Percentiles rank a stretch among this genome's conserved stretches.
These are phyloP conservation scores for Mormyrus lacerda DNA, from an alignment of 2,113 vertebrate genomes.

Conservation along the genomic window DNA sequence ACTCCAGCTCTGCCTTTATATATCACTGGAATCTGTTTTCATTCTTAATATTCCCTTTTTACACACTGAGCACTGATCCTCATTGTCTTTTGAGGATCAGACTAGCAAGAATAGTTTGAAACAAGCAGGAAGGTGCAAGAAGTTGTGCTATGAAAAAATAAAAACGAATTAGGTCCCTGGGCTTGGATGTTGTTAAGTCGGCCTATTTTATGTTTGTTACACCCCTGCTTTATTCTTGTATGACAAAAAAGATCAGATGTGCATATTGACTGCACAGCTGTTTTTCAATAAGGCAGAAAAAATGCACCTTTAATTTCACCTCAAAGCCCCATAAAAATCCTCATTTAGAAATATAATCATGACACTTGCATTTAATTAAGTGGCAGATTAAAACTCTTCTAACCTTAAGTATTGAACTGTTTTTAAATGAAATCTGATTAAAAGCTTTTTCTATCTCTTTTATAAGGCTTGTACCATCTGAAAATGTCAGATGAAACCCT, in stretches of 20 bases:
- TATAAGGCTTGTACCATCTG: not conserved
- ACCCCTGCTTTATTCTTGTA: not conserved
- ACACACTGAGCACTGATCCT: not conserved
- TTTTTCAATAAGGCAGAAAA: not conserved
- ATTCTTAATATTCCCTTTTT: not conserved
- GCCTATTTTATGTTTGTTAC: not conserved
- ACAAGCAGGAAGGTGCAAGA: not conserved
- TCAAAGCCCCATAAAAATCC: not conserved
- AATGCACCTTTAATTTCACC: not conserved
- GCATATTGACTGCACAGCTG: not conserved
- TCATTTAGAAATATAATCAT: not conserved
- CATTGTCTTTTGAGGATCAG: not conserved
- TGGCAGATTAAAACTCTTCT: not conserved
- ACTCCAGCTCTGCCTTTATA: not conserved
- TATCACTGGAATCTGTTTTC: not conserved
- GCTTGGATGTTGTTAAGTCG: not conserved
- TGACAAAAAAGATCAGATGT: not conserved
- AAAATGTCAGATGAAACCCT: not conserved
- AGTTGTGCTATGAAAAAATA: not conserved
- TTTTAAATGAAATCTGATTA: not conserved
- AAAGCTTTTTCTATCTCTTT: not conserved
- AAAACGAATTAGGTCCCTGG: not conserved
- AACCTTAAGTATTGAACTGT: constrained; percentile 1
- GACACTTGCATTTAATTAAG: not conserved
- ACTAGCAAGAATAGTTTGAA: not conserved